Percentiles rank a stretch among this genome's conserved stretches.
These are phyloP conservation scores for Kryptolebias marmoratus DNA, from an alignment of 2,113 vertebrate species.

Conservation along the genomic window DNA sequence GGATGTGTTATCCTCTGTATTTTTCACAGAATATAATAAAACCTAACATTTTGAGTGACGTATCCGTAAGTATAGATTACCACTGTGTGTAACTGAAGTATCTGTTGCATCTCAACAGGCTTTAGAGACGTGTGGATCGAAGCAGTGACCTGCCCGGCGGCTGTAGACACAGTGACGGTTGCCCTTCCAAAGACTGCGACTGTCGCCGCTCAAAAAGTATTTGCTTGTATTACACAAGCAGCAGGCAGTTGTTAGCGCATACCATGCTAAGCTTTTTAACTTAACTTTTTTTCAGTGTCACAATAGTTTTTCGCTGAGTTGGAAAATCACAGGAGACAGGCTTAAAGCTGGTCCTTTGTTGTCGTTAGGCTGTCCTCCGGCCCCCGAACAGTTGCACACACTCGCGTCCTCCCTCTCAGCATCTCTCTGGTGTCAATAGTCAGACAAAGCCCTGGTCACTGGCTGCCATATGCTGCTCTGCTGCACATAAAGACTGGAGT, in stretches of 20 bases:
- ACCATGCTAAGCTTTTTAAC: slow-evolving; percentile 81
- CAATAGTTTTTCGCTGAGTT: slow-evolving; percentile 82
- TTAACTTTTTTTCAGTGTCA: slow-evolving; percentile 75
- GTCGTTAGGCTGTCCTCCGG: slow-evolving; percentile 72
- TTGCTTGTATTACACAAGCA: slow-evolving; percentile 75
- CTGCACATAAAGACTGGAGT: slow-evolving; percentile 64
- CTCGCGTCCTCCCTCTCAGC: slow-evolving; percentile 72
- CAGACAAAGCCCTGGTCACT: slow-evolving; percentile 75
- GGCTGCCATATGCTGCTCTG: slow-evolving; percentile 73
- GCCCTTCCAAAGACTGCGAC: slow-evolving; percentile 61
- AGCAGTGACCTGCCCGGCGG: slow-evolving; percentile 25
- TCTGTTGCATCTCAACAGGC: slow-evolving; percentile 4
- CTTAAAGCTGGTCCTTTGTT: slow-evolving; percentile 80
- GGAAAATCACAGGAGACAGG: slow-evolving; percentile 82
- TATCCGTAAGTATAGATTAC: not conserved
- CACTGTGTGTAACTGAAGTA: not conserved
- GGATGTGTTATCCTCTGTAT: too few species aligned
- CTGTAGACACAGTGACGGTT: slow-evolving; percentile 40
- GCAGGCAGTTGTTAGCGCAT: slow-evolving; percentile 78
- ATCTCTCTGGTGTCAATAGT: slow-evolving; percentile 78
- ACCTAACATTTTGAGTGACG: not conserved
- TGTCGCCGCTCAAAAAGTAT: slow-evolving; percentile 75
- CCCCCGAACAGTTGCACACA: slow-evolving; percentile 70
- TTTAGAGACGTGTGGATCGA: slow-evolving; percentile 1
- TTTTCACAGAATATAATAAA: too few species aligned